phyloP scores from a whole-genome alignment of 2,888 invertebrate genomes.

The Epirrhoe alternata region DNA sequence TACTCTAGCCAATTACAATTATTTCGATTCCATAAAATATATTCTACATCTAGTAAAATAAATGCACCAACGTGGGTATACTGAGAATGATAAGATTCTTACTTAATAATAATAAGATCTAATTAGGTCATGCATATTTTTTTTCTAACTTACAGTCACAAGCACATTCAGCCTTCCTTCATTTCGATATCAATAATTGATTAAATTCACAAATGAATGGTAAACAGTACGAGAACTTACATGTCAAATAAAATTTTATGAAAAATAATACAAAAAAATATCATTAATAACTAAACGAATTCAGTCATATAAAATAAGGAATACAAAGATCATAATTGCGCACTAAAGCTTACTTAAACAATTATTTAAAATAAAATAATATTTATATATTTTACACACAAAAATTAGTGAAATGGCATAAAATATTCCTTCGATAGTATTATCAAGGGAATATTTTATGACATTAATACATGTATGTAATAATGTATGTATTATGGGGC shows the following conservation, averaged over 20 bases:
- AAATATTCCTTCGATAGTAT: not conserved
- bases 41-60: slow-evolving; percentile 52
- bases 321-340: slow-evolving; percentile 14
- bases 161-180: slow-evolving; percentile 54
- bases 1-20: slow-evolving; percentile 45
- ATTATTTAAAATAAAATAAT: slow-evolving; percentile 10
- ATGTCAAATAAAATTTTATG: slow-evolving; percentile 34
- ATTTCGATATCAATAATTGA: slow-evolving; percentile 44
- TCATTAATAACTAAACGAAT: slow-evolving; percentile 20
- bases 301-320: slow-evolving; percentile 31
- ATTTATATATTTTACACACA: slow-evolving; percentile 9
- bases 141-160: slow-evolving; percentile 45
- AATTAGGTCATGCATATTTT: slow-evolving; percentile 41
- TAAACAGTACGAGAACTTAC: slow-evolving; percentile 5
- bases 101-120: slow-evolving; percentile 51
- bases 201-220: slow-evolving; percentile 24
- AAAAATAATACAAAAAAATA: slow-evolving; percentile 30
- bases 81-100: slow-evolving; percentile 50
- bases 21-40: slow-evolving; percentile 28
- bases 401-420: slow-evolving; percentile 2
- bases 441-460: no score
- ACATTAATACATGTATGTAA: not conserved
- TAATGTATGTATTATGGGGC: not conserved
- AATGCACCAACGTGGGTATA: slow-evolving; percentile 66
- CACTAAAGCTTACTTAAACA: slow-evolving; percentile 1